Conservation (phyloP, 2,888 invertebrate species). For the Metellina segmentata region DNA sequence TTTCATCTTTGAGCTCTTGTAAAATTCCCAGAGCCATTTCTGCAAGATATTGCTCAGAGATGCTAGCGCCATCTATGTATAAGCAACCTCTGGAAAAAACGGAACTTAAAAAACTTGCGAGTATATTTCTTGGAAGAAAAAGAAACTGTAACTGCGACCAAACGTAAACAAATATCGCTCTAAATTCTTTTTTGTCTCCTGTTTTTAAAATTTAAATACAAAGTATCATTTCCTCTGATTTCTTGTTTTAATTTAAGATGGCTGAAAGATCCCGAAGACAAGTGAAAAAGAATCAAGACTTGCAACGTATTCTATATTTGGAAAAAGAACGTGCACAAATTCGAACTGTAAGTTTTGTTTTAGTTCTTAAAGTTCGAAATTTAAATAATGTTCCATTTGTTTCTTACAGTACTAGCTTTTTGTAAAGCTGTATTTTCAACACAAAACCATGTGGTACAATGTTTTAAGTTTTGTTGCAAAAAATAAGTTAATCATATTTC, state of each 20-base stretch:
- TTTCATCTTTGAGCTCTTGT: too few relatives aligned
- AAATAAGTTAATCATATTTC: too few relatives aligned
- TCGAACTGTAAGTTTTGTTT: constrained; percentile 78
- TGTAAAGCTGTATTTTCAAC: too few relatives aligned
- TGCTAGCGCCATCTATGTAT: too few relatives aligned
- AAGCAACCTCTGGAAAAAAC: not conserved
- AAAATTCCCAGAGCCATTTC: too few relatives aligned
- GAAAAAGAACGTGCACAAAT: constrained; percentile 79
- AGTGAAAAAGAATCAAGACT: constrained; percentile 79
- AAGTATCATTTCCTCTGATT: not conserved
- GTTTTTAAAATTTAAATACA: constrained; percentile 18
- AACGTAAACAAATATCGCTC: not conserved
- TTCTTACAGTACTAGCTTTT: not conserved
- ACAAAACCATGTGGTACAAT: too few relatives aligned
- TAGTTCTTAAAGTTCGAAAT: not conserved
- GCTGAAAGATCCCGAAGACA: constrained; percentile 70
- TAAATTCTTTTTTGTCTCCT: not conserved
- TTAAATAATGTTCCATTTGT: not conserved
- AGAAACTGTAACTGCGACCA: not conserved
- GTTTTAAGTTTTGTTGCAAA: too few relatives aligned
- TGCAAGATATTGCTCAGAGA: too few relatives aligned
- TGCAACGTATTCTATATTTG: constrained; percentile 79
- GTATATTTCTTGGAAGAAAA: not conserved
- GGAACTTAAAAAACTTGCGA: not conserved
- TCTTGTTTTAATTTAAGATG: constrained; percentile 37